These are phyloP conservation scores for Orthonyx spaldingii DNA, from an alignment of 2,113 vertebrate genomes.

Conservation along the genomic window DNA sequence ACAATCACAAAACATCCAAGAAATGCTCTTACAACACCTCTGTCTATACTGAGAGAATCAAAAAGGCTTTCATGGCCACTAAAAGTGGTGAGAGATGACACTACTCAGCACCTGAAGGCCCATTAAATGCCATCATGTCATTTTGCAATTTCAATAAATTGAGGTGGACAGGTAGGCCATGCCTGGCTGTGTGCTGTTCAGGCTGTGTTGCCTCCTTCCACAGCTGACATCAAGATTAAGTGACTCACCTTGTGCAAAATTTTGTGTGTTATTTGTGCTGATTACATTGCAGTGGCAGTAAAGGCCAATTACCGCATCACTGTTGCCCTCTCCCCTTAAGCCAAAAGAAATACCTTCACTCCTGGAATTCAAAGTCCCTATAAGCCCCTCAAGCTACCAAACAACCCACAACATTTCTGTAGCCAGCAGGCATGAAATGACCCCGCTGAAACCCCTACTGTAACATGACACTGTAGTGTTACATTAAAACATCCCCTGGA, in stretches of 20 bases:
- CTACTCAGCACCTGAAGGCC: not conserved
- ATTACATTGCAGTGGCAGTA: not conserved
- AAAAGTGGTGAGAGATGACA: not conserved
- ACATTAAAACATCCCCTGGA: not conserved
- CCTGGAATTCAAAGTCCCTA: not conserved
- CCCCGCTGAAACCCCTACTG: not conserved
- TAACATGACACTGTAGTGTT: not conserved
- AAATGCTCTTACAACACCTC: not conserved
- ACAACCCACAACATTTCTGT: not conserved
- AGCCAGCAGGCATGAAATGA: not conserved
- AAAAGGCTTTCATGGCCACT: not conserved
- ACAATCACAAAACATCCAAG: not conserved
- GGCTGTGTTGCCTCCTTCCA: not conserved
- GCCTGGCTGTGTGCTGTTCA: accelerated
- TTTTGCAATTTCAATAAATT: not conserved
- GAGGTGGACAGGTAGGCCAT: not conserved
- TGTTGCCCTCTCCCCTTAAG: not conserved
- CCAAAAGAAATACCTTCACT: not conserved
- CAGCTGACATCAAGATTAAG: not conserved
- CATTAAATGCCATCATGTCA: not conserved
- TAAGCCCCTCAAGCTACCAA: not conserved
- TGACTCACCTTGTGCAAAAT: not conserved
- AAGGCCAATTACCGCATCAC: not conserved
- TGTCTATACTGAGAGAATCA: not conserved
- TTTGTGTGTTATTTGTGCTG: not conserved